phyloP scores from a whole-genome alignment of 2,113 vertebrate species.

The Coryphaenoides rupestris region DNA sequence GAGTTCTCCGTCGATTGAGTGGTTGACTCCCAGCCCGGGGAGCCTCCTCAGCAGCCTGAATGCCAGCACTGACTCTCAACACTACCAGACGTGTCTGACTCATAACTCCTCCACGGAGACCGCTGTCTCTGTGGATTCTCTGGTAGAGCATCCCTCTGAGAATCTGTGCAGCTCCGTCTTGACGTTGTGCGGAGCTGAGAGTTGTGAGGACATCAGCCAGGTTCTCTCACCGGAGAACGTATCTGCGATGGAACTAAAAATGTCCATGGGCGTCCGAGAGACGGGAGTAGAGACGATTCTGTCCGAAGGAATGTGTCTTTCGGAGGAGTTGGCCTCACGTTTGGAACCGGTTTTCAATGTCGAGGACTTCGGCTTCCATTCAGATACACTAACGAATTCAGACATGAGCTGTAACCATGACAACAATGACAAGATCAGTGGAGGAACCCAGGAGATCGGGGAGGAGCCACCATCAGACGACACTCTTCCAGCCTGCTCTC shows the following conservation, averaged over 20 bases:
- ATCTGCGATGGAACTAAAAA: background rate
- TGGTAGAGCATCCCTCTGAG: too few species aligned
- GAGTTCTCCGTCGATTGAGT: too few species aligned
- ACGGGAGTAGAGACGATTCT: background rate
- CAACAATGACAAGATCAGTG: background rate
- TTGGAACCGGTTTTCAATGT: slow-evolving; percentile 7
- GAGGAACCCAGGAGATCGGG: background rate
- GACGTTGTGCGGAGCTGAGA: background rate
- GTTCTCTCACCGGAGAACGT: background rate
- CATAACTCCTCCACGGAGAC: slow-evolving; percentile 24
- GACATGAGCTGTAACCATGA: slow-evolving; percentile 2
- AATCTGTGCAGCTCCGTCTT: too few species aligned
- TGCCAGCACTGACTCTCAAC: slow-evolving; percentile 42
- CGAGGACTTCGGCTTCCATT: background rate
- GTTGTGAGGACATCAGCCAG: background rate
- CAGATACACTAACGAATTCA: background rate
- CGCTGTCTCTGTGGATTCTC: background rate
- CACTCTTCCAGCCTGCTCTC: background rate
- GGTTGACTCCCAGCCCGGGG: slow-evolving; percentile 27
- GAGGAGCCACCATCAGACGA: background rate
- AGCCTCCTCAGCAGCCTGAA: slow-evolving; percentile 51
- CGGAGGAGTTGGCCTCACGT: background rate
- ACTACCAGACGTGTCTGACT: slow-evolving; percentile 64
- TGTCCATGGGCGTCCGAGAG: background rate
- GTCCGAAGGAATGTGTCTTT: background rate